phyloP scores from a whole-genome alignment of 2,888 invertebrate species.

The Xanthorhoe designata region DNA sequence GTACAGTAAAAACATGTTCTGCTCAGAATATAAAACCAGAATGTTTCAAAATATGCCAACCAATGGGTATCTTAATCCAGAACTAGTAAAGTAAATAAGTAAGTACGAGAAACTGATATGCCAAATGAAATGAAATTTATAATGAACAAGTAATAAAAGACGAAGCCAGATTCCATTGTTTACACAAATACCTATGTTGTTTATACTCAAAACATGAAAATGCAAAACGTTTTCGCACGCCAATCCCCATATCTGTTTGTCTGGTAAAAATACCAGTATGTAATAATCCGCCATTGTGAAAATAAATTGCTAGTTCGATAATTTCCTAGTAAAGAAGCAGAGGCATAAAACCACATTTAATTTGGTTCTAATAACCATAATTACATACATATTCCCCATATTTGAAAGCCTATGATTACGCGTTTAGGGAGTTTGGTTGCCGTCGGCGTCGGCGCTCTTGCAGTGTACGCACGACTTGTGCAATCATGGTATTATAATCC shows the following conservation, averaged over 20 bases:
- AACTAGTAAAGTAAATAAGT: background rate
- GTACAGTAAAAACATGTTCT: too few relatives aligned
- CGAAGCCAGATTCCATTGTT: background rate
- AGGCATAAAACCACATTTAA: slow-evolving; percentile 41
- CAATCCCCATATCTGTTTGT: background rate
- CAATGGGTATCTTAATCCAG: background rate
- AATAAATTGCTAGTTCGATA: too few relatives aligned
- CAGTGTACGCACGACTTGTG: slow-evolving; percentile 44
- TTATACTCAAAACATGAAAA: background rate
- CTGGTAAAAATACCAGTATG: background rate
- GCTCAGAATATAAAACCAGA: background rate
- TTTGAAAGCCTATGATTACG: slow-evolving; percentile 62
- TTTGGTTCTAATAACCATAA: slow-evolving; percentile 55
- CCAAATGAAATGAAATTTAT: background rate
- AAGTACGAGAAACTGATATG: background rate
- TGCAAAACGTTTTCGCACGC: background rate
- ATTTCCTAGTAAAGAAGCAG: slow-evolving; percentile 13
- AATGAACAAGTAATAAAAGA: background rate
- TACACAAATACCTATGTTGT: background rate
- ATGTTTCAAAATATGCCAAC: background rate
- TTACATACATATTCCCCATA: slow-evolving; percentile 51
- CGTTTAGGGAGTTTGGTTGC: slow-evolving; percentile 53
- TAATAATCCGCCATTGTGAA: too few relatives aligned
- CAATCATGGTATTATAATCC: slow-evolving; percentile 42
- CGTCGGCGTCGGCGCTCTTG: slow-evolving; percentile 48